Evolutionary conservation across 2,888 invertebrate species (phyloP), one percentile per base, ranked within the genome.

Genomic region (Piscicola geometra): DNA sequence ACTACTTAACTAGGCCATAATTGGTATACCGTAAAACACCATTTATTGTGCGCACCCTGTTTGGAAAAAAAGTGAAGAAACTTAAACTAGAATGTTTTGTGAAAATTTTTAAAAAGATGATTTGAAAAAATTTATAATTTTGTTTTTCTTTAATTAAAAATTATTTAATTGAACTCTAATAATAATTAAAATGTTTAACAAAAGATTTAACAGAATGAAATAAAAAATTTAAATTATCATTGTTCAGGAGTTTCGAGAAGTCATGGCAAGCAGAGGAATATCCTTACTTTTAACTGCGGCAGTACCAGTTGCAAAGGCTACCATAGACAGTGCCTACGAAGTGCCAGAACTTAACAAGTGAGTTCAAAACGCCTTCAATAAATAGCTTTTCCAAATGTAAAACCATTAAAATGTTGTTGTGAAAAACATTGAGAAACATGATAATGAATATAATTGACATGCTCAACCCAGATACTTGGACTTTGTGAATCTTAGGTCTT

Each of bases 281-380:
- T 21, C 15, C 28, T 28, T 67, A 9, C 67, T 9, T 9, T 28
- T 67, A n/a, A 32, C 9, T n/a, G 35, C n/a, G 3, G 67, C 67
- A 3, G 35, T 67, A 32, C 9, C 67, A 67, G 30, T 28, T 25
- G 35, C 30, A 15, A 67, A 67, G 30, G 33, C 5, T 2, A 67
- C 21, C 67, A 67, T 67, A 5, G 67, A 67, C 35, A 30, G 3
- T 9, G 67, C 28, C n/a, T 67, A 67, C n/a, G 67, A 67, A 67
- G 33, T 30, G 30, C 28, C 32, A 12, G 5, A 67, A n/a, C 32
- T 67, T 3, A 67, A 67, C 15, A 30, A 32, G 67, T 67, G 35
- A n/a, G n/a, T 64, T n/a, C 5, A 64, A 3, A 12, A 28, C 5
- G n/a, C 3, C 3, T 3, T 64, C 9, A 12, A 3, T 64, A 28